phyloP scores from a whole-genome alignment of 2,888 invertebrate species.

The Cantharis rufa region DNA sequence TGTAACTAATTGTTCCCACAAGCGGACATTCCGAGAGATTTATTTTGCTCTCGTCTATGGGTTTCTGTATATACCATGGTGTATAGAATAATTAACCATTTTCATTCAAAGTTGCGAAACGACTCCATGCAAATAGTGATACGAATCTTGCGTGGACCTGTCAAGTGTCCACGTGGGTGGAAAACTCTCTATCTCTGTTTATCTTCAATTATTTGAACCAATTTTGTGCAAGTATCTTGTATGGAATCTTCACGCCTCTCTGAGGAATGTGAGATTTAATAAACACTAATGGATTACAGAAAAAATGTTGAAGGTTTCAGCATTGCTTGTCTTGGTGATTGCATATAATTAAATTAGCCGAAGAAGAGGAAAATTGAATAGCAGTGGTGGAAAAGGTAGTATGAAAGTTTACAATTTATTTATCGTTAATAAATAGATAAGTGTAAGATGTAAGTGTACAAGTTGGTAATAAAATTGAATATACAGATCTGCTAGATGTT shows the following conservation, averaged over 20 bases:
- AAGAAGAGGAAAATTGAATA: not conserved
- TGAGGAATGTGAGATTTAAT: conserved; percentile 38
- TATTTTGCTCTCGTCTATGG: not conserved
- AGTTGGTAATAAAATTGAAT: conserved; percentile 9
- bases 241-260: conserved; percentile 49
- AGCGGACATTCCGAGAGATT: not conserved
- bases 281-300: not conserved
- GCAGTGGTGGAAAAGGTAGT: not conserved
- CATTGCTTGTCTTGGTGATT: not conserved
- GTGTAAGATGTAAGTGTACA: not conserved
- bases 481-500: conserved; percentile 32
- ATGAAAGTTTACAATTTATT: not conserved
- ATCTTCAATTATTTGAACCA: conserved; percentile 29
- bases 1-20: not conserved
- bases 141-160: conserved; percentile 52
- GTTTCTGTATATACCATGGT: conserved; percentile 12
- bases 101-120: conserved; percentile 37
- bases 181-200: conserved; percentile 48
- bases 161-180: conserved; percentile 55
- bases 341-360: not conserved
- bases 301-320: not conserved
- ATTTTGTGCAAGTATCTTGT: conserved; percentile 29
- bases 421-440: not conserved
- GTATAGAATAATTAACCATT: conserved; percentile 6
- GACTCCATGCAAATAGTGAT: conserved; percentile 49